Base-by-base conservation (phyloP, 2,797 vertebrate genomes). In the Sternotherus odoratus region DNA sequence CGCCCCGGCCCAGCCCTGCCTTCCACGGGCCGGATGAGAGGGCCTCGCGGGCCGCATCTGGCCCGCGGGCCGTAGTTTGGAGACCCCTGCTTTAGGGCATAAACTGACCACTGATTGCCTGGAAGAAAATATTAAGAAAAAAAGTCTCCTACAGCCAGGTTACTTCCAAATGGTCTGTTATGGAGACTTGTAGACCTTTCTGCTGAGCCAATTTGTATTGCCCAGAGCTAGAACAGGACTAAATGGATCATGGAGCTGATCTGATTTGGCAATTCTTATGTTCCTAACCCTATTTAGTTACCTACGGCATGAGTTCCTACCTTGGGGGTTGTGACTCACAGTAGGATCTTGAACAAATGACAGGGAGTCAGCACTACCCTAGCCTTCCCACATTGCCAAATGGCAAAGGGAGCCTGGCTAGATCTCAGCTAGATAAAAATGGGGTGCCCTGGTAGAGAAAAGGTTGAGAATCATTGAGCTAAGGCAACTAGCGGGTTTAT, bases 51-150 rank as follows among this genome's bases (percentile, higher is more conserved):
- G n/a, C n/a, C n/a, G n/a, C n/a, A n/a, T n/a, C n/a, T n/a, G n/a
- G n/a, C n/a, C n/a, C n/a, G n/a, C n/a, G n/a, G n/a, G n/a, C n/a
- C n/a, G n/a, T n/a, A n/a, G n/a, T n/a, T n/a, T n/a, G n/a, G n/a
- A n/a, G n/a, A n/a, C n/a, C n/a, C n/a, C n/a, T 85, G 78, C 87
- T 95, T 94, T 88, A 93, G 86, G 79, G 57, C 72, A 56, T 82
- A 95, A 91, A 79, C 54, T 77, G 86, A 12, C 92, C 88, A n/a
- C 83, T 87, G 53, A 89, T 83, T 87, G 63, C 79, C 86, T 87
- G 82, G 85, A 91, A 86, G 83, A 87, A 93, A 86, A 86, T 3
- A 21, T 51, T 77, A 81, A 69, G 82, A 92, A 81, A 63, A 80
- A 91, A 26, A 0, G 0, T 91, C 91, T 74, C 60, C 72, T 63